A percentile compares a stretch with the other conserved stretches of the same genome.
Conservation (phyloP, 2,888 invertebrate species). For the Leucophora obtusa region DNA sequence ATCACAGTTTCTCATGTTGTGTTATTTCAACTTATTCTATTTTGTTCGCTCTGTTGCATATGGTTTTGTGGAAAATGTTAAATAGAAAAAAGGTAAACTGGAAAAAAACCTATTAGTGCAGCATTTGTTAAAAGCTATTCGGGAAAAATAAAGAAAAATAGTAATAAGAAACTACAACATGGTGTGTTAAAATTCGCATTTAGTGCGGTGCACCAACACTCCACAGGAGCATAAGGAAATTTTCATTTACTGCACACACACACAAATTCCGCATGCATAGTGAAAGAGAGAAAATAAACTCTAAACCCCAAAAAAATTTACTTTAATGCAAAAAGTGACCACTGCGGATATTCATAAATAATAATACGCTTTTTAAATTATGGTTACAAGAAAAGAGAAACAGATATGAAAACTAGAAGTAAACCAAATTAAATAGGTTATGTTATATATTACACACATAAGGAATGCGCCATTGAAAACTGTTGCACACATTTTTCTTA, state of each 20-base stretch:
- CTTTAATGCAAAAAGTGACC: constrained; percentile 50
- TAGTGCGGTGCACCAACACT: constrained; percentile 47
- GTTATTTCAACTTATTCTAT: background rate
- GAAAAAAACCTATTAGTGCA: constrained; percentile 19
- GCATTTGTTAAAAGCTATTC: constrained; percentile 38
- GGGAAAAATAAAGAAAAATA: constrained; percentile 10
- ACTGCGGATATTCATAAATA: constrained; percentile 65
- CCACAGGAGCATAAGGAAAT: constrained; percentile 50
- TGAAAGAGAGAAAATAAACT: background rate
- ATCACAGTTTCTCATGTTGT: background rate
- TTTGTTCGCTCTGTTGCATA: constrained; percentile 24
- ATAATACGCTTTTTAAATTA: constrained; percentile 53
- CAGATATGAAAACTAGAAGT: constrained; percentile 15
- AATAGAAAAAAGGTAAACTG: constrained; percentile 11
- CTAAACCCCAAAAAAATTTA: background rate
- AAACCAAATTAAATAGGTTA: background rate
- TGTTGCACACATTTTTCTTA: too few species aligned
- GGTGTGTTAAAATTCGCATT: constrained; percentile 35
- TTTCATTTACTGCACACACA: constrained; percentile 24
- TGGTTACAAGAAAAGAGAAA: constrained; percentile 10
- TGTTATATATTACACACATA: too few species aligned
- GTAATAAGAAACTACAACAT: constrained; percentile 12
- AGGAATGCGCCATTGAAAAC: too few species aligned
- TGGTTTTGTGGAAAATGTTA: constrained; percentile 27
- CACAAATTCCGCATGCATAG: background rate